Conservation (phyloP, 2,888 invertebrate genomes). For the Neoaliturus tenellus region DNA sequence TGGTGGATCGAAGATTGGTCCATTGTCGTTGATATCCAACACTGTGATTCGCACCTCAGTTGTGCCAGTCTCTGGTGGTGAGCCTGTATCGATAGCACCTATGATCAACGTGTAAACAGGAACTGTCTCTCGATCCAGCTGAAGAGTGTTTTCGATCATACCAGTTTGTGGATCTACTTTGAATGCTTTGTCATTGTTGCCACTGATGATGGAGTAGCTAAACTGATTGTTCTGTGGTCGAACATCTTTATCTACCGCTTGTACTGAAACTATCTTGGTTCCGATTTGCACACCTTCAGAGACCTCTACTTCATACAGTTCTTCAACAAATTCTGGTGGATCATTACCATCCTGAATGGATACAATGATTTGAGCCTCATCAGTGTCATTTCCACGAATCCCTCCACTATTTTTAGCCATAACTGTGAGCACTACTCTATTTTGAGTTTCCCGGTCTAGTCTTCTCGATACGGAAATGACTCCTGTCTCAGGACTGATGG, state of each 20-base stretch:
- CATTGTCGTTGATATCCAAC: slow-evolving; percentile 95
- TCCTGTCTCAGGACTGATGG: slow-evolving; percentile 89
- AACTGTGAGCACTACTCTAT: slow-evolving; percentile 91
- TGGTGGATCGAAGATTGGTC: slow-evolving; percentile 86
- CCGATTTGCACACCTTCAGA: slow-evolving; percentile 88
- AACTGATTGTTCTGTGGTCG: slow-evolving; percentile 94
- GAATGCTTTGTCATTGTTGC: slow-evolving; percentile 89
- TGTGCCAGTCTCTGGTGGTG: slow-evolving; percentile 95
- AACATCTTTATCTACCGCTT: slow-evolving; percentile 94
- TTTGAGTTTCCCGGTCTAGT: slow-evolving; percentile 92
- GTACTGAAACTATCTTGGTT: slow-evolving; percentile 84
- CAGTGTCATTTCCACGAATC: slow-evolving; percentile 95
- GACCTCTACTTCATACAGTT: slow-evolving; percentile 85
- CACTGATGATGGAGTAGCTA: slow-evolving; percentile 91
- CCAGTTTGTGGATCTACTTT: slow-evolving; percentile 91
- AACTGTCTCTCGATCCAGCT: slow-evolving; percentile 88
- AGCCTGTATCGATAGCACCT: slow-evolving; percentile 92
- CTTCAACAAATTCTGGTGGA: slow-evolving; percentile 93
- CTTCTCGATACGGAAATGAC: slow-evolving; percentile 88
- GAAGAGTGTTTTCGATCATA: slow-evolving; percentile 83
- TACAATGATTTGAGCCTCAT: slow-evolving; percentile 95
- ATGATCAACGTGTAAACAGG: slow-evolving; percentile 85
- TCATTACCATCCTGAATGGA: slow-evolving; percentile 97
- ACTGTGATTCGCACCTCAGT: slow-evolving; percentile 87
- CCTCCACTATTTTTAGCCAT: slow-evolving; percentile 97